Evolutionary conservation across 2,797 vertebrate species (phyloP).

Genomic region (Brachymystax lenok): DNA sequence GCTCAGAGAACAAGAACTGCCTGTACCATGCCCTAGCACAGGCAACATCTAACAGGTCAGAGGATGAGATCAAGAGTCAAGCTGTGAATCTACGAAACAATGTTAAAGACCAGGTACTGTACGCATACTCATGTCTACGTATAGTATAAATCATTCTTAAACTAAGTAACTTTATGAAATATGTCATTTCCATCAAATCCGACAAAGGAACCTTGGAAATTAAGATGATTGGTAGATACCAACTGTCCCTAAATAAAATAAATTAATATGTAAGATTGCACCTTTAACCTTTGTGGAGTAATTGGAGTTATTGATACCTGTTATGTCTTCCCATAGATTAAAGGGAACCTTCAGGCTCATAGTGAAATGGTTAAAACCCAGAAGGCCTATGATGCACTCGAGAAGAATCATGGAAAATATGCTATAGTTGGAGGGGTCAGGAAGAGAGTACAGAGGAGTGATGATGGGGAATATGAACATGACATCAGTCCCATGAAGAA

Average conservation of each 20-base stretch:
- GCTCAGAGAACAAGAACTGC: conserved; percentile 16
- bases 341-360: conserved; percentile 23
- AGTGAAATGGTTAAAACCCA: conserved; percentile 19
- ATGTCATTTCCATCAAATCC: no score
- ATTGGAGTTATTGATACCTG: not conserved
- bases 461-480: conserved; percentile 1
- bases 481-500: conserved; percentile 12
- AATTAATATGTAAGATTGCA: not conserved
- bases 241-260: not conserved
- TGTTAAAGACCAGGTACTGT: conserved; percentile 13
- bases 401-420: conserved; percentile 28
- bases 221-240: not conserved
- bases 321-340: conserved; percentile 19
- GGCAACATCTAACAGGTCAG: conserved; percentile 10
- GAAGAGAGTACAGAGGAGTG: not conserved
- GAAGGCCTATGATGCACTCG: conserved; percentile 18
- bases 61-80: not conserved
- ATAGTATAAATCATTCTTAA: no score
- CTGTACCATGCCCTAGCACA: conserved; percentile 37
- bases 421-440: not conserved
- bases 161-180: no score
- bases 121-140: no score
- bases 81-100: not conserved
- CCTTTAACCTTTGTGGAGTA: not conserved
- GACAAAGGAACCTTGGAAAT: not conserved